Base-by-base conservation (phyloP, 64 coral and sea anemone species). In the Stylophora pistillata region DNA sequence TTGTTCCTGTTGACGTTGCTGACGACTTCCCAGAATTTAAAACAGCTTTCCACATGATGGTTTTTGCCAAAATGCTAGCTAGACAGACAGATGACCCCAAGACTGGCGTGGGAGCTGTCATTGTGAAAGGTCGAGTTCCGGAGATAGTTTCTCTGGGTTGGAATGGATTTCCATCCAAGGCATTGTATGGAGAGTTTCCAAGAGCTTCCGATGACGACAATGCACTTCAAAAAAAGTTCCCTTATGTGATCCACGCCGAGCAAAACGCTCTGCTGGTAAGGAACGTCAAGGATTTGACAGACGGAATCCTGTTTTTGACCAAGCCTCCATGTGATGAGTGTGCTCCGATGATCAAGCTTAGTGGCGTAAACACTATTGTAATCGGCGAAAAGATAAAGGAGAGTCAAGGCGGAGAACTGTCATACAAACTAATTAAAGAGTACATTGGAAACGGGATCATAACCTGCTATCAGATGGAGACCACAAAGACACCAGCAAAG, bases 161-260 rank as follows among this genome's bases (percentile, higher is more conserved):
- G 92, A 94, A 94, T 77, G 92, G 92, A 18, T 94, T 89, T 33
- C 92, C 92, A 23, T 78, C 92, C 21, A 94, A 94, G 23, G 87
- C 92, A 41, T 69, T 89, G 18, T 89, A 94, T 61, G 85, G 82
- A 0, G 90, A 92, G 15, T 91, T 91, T 71, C 90, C 90, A 13
- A 65, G 90, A 58, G 90, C 90, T 26, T 88, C 94, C 0, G 61
- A 78, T 16, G 56, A 32, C 9, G 93, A 94, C 25, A 4, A 10
- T 4, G 61, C 16, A 1, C 59, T 52, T 3, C 31, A 90, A 16
- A 94, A 60, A 64, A 95, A 91, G 62, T 86, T 91, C 29, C 52
- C 93, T 14, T 95, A 95, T 55, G 78, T 95, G 29, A 91, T 95
- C 78, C 93, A 95, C 66, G 93, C 89, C 15, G 93, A 95, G 28